Base-by-base conservation (phyloP, 2,113 vertebrate species). In the Mesoclemmys tuberculata region DNA sequence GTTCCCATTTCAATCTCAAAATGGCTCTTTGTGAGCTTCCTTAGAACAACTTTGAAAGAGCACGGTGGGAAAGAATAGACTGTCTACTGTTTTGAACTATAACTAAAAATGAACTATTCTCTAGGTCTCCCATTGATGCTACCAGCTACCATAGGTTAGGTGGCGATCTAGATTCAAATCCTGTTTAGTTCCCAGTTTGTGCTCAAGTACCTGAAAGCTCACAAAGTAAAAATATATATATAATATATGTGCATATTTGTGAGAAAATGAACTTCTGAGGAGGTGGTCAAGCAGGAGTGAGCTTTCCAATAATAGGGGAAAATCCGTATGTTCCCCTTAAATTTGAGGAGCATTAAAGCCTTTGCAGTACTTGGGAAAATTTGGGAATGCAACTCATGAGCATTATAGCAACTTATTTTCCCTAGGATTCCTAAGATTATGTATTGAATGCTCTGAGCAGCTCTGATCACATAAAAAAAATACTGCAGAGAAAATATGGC, bases 271-370 rank as follows among this genome's bases (percentile, higher is more conserved):
- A 46, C 96, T 96, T 93, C 96, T 96, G 96, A 97, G 95, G 94
- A 96, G 93, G 93, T 97, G 93, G 96, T 96, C 90, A 97, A 96
- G 95, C 96, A 97, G 74, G 64, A 96, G 94, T 94, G 81, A 96
- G 95, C 96, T 94, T 90, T 92, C 96, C 94, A 93, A 95, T 97
- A 96, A 95, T 87, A 92, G 92, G 92, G 93, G 94, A 96, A 94
- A 97, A 97, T 97, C 96, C 95, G 95, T 97, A 95, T 97, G 94
- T 93, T 96, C 94, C 93, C 92, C 94, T 97, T 97, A 95, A 97
- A 77, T 77, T 27, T 46, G 12, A 96, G 95, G 94, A 38, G 93
- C 81, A 93, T 93, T 88, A 88, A 95, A 93, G 90, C 96, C 96
- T 96, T 97, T 93, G 95, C 92, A 92, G 81, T 85, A 92, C 95